Conservation (phyloP, 1,140 invertebrate species). For the Mamestra configurata region DNA sequence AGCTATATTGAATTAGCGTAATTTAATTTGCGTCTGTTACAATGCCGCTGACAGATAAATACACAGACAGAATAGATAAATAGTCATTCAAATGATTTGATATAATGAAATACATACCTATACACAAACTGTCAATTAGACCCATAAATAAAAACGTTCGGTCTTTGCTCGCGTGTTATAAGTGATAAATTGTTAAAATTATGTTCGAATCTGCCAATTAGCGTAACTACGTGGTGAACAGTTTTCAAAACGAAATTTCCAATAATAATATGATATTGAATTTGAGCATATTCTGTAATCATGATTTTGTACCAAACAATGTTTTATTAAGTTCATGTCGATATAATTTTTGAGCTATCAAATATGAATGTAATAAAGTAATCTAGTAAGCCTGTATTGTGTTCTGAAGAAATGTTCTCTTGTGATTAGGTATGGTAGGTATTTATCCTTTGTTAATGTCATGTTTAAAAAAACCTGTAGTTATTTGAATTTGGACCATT, state of each 20-base stretch:
- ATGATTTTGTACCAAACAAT: not conserved
- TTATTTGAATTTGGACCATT: no score
- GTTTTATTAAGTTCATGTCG: not conserved
- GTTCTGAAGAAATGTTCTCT: not conserved
- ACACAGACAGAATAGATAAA: no score
- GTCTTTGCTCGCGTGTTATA: slow-evolving; percentile 8
- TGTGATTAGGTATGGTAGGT: not conserved
- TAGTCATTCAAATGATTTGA: no score
- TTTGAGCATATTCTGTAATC: not conserved
- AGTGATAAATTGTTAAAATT: not conserved
- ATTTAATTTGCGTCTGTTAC: no score
- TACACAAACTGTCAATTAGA: not conserved
- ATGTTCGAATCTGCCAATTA: slow-evolving; percentile 31
- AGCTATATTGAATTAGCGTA: no score
- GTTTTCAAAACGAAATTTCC: not conserved
- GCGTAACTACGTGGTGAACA: not conserved
- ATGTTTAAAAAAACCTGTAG: no score
- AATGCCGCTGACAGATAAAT: no score
- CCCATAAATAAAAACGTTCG: slow-evolving; percentile 3
- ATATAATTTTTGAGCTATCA: not conserved
- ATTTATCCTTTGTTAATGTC: no score
- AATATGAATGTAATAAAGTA: not conserved
- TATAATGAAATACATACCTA: no score
- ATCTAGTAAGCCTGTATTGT: not conserved
- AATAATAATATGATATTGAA: slow-evolving; percentile 17